Percentiles rank a stretch among this genome's conserved stretches.
Evolutionary conservation across 2,113 vertebrate species (phyloP).

Genomic region (Pyrgilauda ruficollis): DNA sequence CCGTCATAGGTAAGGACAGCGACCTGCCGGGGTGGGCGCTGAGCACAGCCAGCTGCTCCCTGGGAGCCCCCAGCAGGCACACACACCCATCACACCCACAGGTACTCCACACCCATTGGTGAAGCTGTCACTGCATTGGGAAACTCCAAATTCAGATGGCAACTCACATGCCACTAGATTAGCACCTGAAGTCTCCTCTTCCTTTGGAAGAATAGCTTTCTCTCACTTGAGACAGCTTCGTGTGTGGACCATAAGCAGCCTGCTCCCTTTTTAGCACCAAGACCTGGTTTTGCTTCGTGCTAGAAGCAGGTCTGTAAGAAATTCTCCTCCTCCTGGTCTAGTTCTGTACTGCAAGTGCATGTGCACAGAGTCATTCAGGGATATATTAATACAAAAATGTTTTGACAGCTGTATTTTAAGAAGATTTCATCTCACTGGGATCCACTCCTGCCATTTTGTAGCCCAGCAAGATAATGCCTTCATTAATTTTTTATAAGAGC

Average conservation of each 20-base stretch:
- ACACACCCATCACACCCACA: neutral
- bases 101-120: accelerated
- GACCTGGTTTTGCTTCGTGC: neutral
- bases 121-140: neutral
- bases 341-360: neutral
- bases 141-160: neutral
- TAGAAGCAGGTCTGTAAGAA: neutral
- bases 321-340: constrained; percentile 9
- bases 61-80: accelerated
- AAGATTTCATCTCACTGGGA: constrained; percentile 62
- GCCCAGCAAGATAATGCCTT: constrained; percentile 68
- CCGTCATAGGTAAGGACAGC: constrained; percentile 82
- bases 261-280: neutral
- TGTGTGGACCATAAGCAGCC: neutral
- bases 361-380: neutral
- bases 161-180: neutral
- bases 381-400: constrained; percentile 37
- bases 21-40: accelerated
- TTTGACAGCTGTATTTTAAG: constrained; percentile 69
- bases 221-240: neutral
- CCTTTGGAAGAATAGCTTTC: neutral
- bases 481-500: constrained; percentile 70
- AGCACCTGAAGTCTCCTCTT: neutral
- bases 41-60: accelerated
- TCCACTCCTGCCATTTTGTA: constrained; percentile 58